phyloP scores from a whole-genome alignment of 2,113 vertebrate genomes.

The Toxotes chatareus region DNA sequence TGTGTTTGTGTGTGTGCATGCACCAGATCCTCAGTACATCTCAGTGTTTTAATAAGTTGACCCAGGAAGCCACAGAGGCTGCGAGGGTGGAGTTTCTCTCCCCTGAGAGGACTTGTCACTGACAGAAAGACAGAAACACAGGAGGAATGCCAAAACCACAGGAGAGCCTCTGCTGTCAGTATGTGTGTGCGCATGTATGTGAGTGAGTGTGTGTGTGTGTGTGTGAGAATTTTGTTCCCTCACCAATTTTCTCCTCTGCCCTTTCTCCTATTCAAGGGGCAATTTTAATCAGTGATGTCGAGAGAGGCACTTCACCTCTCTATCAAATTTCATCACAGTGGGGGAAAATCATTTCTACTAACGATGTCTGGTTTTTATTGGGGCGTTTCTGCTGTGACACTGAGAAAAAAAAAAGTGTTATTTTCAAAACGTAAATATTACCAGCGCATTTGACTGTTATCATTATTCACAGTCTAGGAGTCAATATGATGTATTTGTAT shows the following conservation, averaged over 20 bases:
- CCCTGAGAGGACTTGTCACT: constrained; percentile 43
- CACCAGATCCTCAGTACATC: constrained; percentile 2
- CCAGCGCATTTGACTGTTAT: background rate
- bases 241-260: constrained; percentile 8
- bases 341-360: constrained; percentile 4
- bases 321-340: constrained; percentile 32
- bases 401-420: background rate
- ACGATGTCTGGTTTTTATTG: background rate
- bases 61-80: constrained; percentile 34
- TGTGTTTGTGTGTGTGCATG: background rate
- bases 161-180: background rate
- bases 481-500: background rate
- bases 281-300: constrained; percentile 34
- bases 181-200: constrained; percentile 10
- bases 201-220: constrained; percentile 3
- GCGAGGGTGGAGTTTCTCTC: constrained; percentile 38
- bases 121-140: constrained; percentile 30
- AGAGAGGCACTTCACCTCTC: constrained; percentile 19
- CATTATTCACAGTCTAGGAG: background rate
- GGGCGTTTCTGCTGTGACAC: background rate
- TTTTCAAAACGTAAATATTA: background rate
- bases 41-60: constrained; percentile 64
- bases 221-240: background rate
- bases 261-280: constrained; percentile 35
- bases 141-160: constrained; percentile 27